Percentiles rank a stretch among this genome's conserved stretches.
phyloP scores from a whole-genome alignment of 2,888 invertebrate genomes.

The Geotrupes spiniger region DNA sequence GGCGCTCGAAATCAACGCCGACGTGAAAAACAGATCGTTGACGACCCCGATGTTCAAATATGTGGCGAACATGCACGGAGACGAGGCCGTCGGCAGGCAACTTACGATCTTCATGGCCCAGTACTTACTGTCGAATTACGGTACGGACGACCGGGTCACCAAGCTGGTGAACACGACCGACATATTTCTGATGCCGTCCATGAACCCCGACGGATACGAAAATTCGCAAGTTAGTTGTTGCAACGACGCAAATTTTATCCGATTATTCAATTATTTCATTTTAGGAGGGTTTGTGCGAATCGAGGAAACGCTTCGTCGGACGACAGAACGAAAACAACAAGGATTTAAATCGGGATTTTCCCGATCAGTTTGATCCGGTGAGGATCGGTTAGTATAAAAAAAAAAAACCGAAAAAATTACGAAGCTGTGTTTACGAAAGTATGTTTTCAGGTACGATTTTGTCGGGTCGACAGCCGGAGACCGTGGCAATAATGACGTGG shows the following conservation, averaged over 20 bases:
- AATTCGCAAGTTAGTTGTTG: conserved; percentile 63
- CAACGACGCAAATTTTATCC: background rate
- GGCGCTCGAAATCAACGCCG: conserved; percentile 76
- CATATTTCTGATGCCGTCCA: conserved; percentile 92
- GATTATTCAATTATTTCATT: conserved; percentile 34
- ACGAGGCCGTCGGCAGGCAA: conserved; percentile 86
- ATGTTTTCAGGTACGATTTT: conserved; percentile 53
- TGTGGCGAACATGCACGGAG: conserved; percentile 96
- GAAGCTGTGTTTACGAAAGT: background rate
- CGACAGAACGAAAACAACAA: conserved; percentile 76
- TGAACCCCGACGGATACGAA: conserved; percentile 98
- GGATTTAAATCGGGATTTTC: conserved; percentile 91
- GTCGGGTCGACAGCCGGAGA: conserved; percentile 77
- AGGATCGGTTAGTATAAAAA: conserved; percentile 36
- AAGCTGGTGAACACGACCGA: conserved; percentile 81
- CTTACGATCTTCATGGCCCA: conserved; percentile 79
- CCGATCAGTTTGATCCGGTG: conserved; percentile 70
- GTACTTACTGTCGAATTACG: conserved; percentile 77
- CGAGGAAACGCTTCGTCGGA: conserved; percentile 64
- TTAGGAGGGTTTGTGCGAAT: conserved; percentile 78
- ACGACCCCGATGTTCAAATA: conserved; percentile 89
- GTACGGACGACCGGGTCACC: conserved; percentile 66
- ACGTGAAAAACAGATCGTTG: conserved; percentile 57
- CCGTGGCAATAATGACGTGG: conserved; percentile 85
- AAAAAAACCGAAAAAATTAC: no score